Conservation (phyloP, 2,888 invertebrate genomes). For the Cantharis lateralis region DNA sequence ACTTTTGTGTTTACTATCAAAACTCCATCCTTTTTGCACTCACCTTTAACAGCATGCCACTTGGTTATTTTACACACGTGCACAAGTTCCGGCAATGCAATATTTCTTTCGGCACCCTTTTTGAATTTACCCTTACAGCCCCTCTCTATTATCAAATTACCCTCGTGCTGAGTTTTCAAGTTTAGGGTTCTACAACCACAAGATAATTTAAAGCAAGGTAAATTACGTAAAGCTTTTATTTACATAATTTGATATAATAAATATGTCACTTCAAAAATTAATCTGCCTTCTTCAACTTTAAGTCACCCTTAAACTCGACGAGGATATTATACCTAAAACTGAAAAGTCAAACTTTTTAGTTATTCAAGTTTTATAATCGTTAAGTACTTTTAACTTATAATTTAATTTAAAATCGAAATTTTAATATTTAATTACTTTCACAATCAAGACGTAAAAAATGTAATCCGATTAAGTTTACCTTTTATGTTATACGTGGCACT, state of each 20-base stretch:
- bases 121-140: conserved; percentile 8
- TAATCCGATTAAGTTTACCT: background rate
- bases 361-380: background rate
- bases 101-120: conserved; percentile 23
- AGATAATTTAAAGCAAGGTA: conserved; percentile 5
- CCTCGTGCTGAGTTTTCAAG: conserved; percentile 23
- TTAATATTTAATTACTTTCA: background rate
- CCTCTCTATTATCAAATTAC: conserved; percentile 25
- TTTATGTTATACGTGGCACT: background rate
- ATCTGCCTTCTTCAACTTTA: background rate
- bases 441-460: background rate
- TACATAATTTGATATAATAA: background rate
- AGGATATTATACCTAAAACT: background rate
- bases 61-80: conserved; percentile 7
- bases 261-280: background rate
- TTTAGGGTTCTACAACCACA: conserved; percentile 9
- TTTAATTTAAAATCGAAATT: background rate
- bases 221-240: background rate
- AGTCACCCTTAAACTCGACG: background rate
- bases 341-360: background rate
- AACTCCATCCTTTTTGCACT: conserved; percentile 18
- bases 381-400: background rate
- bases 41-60: background rate
- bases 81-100: conserved; percentile 16
- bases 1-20: conserved; percentile 36